Base-by-base conservation (phyloP, 2,797 vertebrate genomes). In the Siniperca obscura region DNA sequence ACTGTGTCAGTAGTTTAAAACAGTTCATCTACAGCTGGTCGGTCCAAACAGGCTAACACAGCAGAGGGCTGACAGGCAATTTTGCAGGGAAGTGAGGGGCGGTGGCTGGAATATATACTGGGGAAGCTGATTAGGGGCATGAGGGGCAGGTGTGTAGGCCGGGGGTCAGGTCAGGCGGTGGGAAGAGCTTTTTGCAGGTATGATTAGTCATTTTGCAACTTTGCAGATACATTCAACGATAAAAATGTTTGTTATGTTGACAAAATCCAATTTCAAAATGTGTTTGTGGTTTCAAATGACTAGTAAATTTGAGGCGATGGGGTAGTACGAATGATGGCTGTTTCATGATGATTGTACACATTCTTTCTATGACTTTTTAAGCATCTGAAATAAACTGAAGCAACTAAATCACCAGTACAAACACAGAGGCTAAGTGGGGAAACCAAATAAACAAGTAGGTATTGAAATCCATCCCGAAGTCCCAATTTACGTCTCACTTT, bases 61-160 rank as follows among this genome's bases (percentile, higher is more conserved):
- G 22, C 44, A 34, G 2, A 2, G 12, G 44, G 13, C n/a, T n/a
- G n/a, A n/a, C 46, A 17, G 14, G 34, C 7, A 10, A 36, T 4
- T 3, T 19, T 4, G 3, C 13, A 40, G 60, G 21, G 21, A 40
- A 13, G 1, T 64, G 21, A 10, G 4, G 7, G 57, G 50, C 19
- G 8, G 19, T 22, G 50, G 16, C 1, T 8, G 19, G 46, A 36
- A 14, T 67, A 11, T 25, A 48, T n/a, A 13, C 21, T 36, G 52
- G 4, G 55, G 30, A 27, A 14, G 55, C 42, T 60, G 34, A 50
- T 52, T 1, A 17, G 55, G 1, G 30, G 6, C 46, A 69, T 7
- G n/a, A 77, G 57, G 36, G 2, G 38, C 76, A 77, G 65, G 55
- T 61, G 65, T 27, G 61, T 22, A 10, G 11, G 13, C 44, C 30